Conservation (phyloP, 1,140 invertebrate genomes). For the Megathymus violae region DNA sequence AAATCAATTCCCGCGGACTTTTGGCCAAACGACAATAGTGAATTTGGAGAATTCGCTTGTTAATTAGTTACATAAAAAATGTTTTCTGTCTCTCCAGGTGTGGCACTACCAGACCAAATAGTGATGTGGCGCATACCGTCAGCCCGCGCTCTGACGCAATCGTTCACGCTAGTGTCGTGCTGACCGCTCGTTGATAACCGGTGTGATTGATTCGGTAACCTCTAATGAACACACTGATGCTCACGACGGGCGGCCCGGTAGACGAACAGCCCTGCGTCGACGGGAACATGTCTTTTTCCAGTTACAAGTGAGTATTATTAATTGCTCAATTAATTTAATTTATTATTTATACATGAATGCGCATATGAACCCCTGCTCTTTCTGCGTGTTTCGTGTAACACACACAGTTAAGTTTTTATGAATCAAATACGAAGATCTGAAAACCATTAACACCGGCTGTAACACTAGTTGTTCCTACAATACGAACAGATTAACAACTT, state of each 20-base stretch:
- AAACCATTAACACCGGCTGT: no score
- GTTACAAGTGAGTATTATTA: slow-evolving; percentile 70
- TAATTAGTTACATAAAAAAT: no score
- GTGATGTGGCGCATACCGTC: slow-evolving; percentile 66
- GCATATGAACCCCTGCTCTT: no score
- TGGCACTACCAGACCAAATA: slow-evolving; percentile 41
- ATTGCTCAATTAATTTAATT: not conserved
- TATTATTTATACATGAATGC: no score
- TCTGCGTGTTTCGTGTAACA: no score
- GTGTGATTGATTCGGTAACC: slow-evolving; percentile 41
- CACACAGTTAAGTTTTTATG: no score
- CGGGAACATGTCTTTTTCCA: slow-evolving; percentile 75
- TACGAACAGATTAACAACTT: no score
- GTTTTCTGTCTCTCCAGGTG: slow-evolving; percentile 49
- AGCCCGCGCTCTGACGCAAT: slow-evolving; percentile 58
- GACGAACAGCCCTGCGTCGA: slow-evolving; percentile 76
- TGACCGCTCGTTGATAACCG: slow-evolving; percentile 35
- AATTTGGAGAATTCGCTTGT: no score
- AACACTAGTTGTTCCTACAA: no score
- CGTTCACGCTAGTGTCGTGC: slow-evolving; percentile 56
- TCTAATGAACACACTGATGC: slow-evolving; percentile 79
- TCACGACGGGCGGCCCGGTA: slow-evolving; percentile 66
- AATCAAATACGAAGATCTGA: no score
- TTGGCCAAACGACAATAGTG: no score
- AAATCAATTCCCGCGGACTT: no score